Evolutionary conservation across 2,113 vertebrate genomes (phyloP).

Genomic region (Burhinus oedicnemus): DNA sequence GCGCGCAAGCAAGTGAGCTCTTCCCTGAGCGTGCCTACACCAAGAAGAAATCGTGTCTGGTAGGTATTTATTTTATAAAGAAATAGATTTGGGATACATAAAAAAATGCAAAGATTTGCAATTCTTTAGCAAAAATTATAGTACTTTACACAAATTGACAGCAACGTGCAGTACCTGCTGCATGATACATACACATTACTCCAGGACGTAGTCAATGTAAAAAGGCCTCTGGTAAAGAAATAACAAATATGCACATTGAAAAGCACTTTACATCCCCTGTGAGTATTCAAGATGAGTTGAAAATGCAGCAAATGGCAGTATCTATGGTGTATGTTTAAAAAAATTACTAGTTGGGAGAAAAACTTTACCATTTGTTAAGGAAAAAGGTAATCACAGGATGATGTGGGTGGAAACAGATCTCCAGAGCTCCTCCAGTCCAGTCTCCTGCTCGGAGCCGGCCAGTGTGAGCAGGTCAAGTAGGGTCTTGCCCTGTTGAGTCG

Average conservation of each 20-base stretch:
- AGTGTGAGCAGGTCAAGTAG: no score
- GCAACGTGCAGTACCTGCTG: not conserved
- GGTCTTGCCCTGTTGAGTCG: not conserved
- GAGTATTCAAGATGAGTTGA: not conserved
- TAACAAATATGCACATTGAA: not conserved
- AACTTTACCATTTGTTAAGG: not conserved
- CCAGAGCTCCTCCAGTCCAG: not conserved
- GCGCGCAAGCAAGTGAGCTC: rapidly evolving
- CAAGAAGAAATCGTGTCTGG: not conserved
- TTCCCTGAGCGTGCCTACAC: not conserved
- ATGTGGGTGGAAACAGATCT: not conserved
- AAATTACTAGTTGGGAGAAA: not conserved
- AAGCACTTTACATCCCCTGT: not conserved
- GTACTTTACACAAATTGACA: not conserved
- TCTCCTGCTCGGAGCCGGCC: not conserved
- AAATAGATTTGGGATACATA: not conserved
- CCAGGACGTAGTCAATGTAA: not conserved
- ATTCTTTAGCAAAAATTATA: not conserved
- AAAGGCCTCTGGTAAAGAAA: not conserved
- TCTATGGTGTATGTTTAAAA: not conserved
- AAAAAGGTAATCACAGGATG: not conserved
- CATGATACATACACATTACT: not conserved
- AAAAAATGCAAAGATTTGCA: not conserved
- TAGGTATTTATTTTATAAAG: not conserved
- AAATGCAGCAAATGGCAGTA: not conserved